Percentiles rank a stretch among this genome's conserved stretches.
These are phyloP conservation scores for Mylabris sibirica DNA, from an alignment of 2,888 invertebrate species.

Conservation along the genomic window DNA sequence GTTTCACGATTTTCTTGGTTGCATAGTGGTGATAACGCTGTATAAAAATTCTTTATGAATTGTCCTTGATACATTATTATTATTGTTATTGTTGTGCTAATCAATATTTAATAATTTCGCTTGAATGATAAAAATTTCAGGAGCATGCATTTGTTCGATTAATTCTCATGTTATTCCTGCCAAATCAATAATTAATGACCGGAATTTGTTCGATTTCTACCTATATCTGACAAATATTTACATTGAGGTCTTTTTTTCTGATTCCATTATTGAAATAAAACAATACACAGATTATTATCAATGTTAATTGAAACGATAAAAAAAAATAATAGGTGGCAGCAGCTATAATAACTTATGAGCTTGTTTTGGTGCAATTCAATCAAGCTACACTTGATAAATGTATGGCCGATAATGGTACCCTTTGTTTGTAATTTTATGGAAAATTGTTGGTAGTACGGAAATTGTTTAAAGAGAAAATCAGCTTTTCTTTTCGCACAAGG, in stretches of 20 bases:
- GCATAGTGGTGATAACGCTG: no score
- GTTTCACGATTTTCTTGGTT: no score
- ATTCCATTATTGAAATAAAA: no score
- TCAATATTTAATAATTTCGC: not conserved
- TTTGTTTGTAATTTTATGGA: constrained; percentile 23
- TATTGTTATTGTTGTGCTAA: not conserved
- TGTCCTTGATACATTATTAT: no score
- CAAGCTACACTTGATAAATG: constrained; percentile 30
- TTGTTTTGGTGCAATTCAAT: constrained; percentile 53
- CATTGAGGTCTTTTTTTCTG: not conserved
- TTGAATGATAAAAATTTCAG: not conserved
- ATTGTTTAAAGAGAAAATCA: not conserved
- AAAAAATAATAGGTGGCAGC: constrained; percentile 46
- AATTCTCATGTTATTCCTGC: not conserved
- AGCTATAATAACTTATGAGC: constrained; percentile 53
- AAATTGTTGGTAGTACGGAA: not conserved
- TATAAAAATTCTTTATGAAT: no score
- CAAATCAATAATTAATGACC: not conserved
- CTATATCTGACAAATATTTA: not conserved
- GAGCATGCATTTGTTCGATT: not conserved
- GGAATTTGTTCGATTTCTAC: not conserved
- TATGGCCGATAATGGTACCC: constrained; percentile 22
- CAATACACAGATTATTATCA: not conserved
- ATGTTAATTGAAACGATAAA: constrained; percentile 1
- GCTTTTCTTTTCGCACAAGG: no score